Conservation (phyloP, 2,797 vertebrate genomes). For the Morus bassanus region DNA sequence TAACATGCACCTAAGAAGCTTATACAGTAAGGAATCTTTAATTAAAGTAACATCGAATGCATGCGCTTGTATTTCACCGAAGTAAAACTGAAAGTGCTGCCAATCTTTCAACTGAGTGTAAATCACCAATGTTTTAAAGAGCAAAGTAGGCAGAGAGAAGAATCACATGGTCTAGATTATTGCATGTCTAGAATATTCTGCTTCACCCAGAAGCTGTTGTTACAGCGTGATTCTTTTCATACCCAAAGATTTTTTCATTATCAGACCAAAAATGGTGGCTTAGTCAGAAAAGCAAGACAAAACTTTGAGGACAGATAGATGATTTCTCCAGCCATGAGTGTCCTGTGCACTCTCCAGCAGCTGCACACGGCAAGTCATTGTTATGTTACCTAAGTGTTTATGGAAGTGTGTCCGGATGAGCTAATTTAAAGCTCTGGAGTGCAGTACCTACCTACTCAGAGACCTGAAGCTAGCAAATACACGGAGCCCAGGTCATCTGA, state of each 20-base stretch:
- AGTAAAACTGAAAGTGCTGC: background rate
- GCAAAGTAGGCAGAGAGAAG: background rate
- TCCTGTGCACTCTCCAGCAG: background rate
- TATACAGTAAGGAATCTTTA: background rate
- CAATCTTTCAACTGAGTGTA: background rate
- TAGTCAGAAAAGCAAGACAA: background rate
- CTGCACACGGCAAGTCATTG: rapidly evolving
- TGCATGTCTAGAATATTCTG: rapidly evolving
- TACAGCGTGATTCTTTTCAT: background rate
- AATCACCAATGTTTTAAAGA: background rate
- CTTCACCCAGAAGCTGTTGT: background rate
- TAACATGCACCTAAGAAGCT: background rate
- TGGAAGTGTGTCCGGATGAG: background rate
- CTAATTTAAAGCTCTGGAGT: background rate
- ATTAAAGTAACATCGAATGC: background rate
- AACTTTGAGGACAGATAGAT: background rate
- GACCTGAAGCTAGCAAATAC: background rate
- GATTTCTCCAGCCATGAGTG: rapidly evolving
- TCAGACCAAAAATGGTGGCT: background rate
- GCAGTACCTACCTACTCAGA: background rate
- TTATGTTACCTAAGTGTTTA: rapidly evolving
- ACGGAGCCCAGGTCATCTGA: rapidly evolving
- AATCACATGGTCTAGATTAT: too few species aligned
- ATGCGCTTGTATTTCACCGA: background rate
- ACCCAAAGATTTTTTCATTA: too few species aligned